A percentile compares a stretch with the other conserved stretches of the same genome.
phyloP scores from a whole-genome alignment of 2,888 invertebrate species.

The Amblyjoppa proteus region DNA sequence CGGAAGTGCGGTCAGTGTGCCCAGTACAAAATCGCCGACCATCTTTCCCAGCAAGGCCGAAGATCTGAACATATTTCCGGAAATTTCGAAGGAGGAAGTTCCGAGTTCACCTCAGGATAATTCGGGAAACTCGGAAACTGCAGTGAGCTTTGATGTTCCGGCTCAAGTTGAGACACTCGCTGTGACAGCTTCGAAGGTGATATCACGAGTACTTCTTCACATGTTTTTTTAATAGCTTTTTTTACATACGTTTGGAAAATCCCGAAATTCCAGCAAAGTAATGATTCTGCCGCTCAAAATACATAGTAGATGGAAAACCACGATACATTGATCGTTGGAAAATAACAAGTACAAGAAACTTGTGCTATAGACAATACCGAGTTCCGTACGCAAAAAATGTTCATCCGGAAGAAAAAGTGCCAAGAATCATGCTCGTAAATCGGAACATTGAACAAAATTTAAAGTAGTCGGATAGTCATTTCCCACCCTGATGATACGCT shows the following conservation, averaged over 20 bases:
- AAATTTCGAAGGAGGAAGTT: constrained; percentile 67
- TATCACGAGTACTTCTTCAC: neutral
- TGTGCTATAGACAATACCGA: too few relatives aligned
- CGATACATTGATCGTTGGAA: too few relatives aligned
- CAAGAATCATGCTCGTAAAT: too few relatives aligned
- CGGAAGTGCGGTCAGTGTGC: constrained; percentile 77
- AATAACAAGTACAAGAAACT: neutral
- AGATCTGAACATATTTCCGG: constrained; percentile 62
- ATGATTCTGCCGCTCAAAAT: too few relatives aligned
- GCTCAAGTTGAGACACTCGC: constrained; percentile 81
- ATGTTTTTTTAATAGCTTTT: neutral
- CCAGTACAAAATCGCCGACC: constrained; percentile 75
- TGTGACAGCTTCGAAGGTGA: constrained; percentile 81
- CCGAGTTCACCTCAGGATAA: constrained; percentile 66
- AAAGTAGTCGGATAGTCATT: too few relatives aligned
- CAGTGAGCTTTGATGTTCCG: constrained; percentile 82
- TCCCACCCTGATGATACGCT: too few relatives aligned
- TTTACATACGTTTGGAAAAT: neutral
- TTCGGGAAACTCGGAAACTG: constrained; percentile 74
- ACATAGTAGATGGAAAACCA: too few relatives aligned
- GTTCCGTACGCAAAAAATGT: too few relatives aligned
- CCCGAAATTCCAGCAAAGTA: too few relatives aligned
- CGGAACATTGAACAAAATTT: too few relatives aligned
- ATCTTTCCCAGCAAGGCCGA: constrained; percentile 70
- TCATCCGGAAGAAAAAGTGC: too few relatives aligned